Base-by-base conservation (phyloP, 2,888 invertebrate genomes). In the Lordiphosa andalusiaca region DNA sequence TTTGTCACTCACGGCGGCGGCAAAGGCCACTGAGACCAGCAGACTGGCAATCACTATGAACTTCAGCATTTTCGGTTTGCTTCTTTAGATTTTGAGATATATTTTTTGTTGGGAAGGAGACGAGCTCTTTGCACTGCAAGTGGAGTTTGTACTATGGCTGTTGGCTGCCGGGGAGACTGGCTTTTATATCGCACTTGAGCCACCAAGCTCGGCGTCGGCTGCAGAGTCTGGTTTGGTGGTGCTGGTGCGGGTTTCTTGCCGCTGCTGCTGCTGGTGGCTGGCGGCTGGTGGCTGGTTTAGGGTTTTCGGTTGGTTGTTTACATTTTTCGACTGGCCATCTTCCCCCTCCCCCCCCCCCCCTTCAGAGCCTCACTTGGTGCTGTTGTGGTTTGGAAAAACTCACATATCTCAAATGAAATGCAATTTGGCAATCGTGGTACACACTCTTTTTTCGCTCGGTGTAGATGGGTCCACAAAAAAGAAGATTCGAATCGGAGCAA, bases 1-100 rank as follows among this genome's bases (percentile, higher is more conserved):
- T 38, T 65, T 73, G 69, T 66, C 88, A 88, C 89, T 89, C 87
- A 89, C 88, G 83, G 86, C 71, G 69, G 84, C 75, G 62, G 88
- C 87, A 41, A 87, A 53, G 71, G 73, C 82, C 52, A 60, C 65
- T 65, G 75, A 71, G 70, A 81, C 82, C 73, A 88, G 70, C 56
- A 88, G 73, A 71, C 87, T 86, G 72, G 85, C 80, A 59, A 87
- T 73, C 69, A 88, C 78, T 73, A 86, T 85, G 73, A 74, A 81
- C 81, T 87, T 86, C 60, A 84, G 84, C 88, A 88, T 87, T 74
- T 56, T 59, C 33, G 53, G 35, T 39, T 42, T 55, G 52, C 44
- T 56, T 36, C 58, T 37, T 56, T 49, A 51, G 41, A 38, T 42
- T 41, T 50, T 30, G 25, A 9, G 16, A n/a, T n/a, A n/a, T n/a